Percentiles rank a stretch among this genome's conserved stretches.
Conservation (phyloP, 2,113 vertebrate genomes). For the Aphelocoma coerulescens region DNA sequence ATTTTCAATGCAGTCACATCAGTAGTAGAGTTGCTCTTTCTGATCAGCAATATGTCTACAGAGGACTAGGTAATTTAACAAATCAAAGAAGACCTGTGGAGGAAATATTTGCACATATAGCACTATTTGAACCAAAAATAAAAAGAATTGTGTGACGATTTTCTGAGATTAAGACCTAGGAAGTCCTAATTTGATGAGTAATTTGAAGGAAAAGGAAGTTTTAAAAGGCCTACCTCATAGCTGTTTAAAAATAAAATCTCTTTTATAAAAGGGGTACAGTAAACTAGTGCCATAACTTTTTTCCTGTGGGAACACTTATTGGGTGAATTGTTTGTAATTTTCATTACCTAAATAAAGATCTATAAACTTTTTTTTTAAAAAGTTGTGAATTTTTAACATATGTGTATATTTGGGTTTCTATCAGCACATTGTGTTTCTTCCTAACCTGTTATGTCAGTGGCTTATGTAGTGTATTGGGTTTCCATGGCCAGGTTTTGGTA, state of each 20-base stretch:
- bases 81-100: neutral
- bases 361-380: rapidly evolving
- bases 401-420: neutral
- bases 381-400: neutral
- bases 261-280: neutral
- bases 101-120: neutral
- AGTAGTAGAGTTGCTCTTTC: neutral
- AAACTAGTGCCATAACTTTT: neutral
- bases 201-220: neutral
- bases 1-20: neutral
- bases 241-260: neutral
- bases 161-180: neutral
- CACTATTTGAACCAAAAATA: neutral
- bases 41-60: neutral
- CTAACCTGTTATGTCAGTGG: neutral
- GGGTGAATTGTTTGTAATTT: neutral
- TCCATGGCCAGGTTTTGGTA: neutral
- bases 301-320: neutral
- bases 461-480: neutral
- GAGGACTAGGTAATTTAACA: neutral
- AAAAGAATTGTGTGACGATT: neutral
- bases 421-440: neutral
- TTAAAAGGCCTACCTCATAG: neutral
- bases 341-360: neutral
- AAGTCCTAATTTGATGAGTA: neutral